phyloP scores from a whole-genome alignment of 2,797 vertebrate species.

The Strix occidentalis region DNA sequence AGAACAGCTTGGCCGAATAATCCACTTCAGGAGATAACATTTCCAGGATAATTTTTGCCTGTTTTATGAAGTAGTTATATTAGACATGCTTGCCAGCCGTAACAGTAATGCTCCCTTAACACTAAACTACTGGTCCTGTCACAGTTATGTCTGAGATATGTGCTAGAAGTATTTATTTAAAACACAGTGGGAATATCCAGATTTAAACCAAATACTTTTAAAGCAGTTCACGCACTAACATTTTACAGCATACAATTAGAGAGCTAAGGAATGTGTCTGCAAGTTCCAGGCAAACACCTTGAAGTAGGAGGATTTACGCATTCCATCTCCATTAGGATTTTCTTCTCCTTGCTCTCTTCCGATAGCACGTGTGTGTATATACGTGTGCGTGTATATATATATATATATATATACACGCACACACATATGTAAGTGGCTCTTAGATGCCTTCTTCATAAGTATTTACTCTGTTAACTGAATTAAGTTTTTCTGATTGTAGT shows the following conservation, averaged over 20 bases:
- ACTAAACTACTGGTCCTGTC: background rate
- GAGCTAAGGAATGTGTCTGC: background rate
- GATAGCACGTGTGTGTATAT: background rate
- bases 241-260: background rate
- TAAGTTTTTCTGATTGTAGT: background rate
- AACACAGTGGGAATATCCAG: background rate
- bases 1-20: background rate
- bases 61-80: background rate
- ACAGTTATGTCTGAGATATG: background rate
- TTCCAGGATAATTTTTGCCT: background rate
- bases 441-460: background rate
- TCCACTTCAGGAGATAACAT: background rate
- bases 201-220: background rate
- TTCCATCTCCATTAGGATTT: background rate
- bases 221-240: background rate
- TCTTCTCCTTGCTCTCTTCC: background rate
- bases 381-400: too few species aligned
- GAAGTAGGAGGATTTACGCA: background rate
- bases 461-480: background rate
- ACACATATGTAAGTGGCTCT: background rate
- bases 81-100: background rate
- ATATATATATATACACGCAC: rapidly evolving
- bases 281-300: background rate
- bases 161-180: background rate
- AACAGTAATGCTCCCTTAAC: background rate